Base-by-base conservation (phyloP, 2,113 vertebrate genomes). In the Centropristis striata region DNA sequence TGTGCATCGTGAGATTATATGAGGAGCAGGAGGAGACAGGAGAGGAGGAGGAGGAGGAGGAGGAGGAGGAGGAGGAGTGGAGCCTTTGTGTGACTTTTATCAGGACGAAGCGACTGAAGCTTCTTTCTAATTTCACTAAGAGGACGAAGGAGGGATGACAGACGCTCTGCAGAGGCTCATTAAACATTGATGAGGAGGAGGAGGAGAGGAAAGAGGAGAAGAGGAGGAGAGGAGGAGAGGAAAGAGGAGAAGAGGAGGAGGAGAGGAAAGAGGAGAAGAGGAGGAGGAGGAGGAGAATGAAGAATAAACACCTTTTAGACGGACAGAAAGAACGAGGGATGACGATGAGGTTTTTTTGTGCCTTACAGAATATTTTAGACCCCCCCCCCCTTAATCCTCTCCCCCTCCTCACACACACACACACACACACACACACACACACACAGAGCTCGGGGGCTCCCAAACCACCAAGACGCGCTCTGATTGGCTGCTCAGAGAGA, bases 111-210 rank as follows among this genome's bases (percentile, higher is more conserved):
- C 18, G 3, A 28, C 39, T 0, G 36, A 79, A 58, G 53, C 77
- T 23, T 42, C 80, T 47, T 68, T 83, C 76, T 90, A 87, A 91
- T 89, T 78, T 70, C 83, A 87, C 74, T 82, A 70, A 86, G 78
- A 91, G 84, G 80, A 25, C 16, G 67, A n/a, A n/a, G n/a, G 81
- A 61, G 37, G 15, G 1, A 18, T 36, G 60, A 75, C 81, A 88
- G 85, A 85, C 69, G 59, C 71, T 70, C 51, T 50, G 87, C 78
- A 71, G 81, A 78, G 71, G 47, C 86, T 88, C 83, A 86, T 94
- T 83, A 93, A 94, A 93, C 83, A 93, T 94, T 86, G 88, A 94
- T 93, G 92, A 92, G 74, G n/a, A 15, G n/a, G 18, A 49, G 20
- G 63, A 32, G 61, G 46, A 67, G 57, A 15, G 69, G 42, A 44